These are phyloP conservation scores for Glareola pratincola DNA, from an alignment of 2,113 vertebrate species.

Conservation along the genomic window DNA sequence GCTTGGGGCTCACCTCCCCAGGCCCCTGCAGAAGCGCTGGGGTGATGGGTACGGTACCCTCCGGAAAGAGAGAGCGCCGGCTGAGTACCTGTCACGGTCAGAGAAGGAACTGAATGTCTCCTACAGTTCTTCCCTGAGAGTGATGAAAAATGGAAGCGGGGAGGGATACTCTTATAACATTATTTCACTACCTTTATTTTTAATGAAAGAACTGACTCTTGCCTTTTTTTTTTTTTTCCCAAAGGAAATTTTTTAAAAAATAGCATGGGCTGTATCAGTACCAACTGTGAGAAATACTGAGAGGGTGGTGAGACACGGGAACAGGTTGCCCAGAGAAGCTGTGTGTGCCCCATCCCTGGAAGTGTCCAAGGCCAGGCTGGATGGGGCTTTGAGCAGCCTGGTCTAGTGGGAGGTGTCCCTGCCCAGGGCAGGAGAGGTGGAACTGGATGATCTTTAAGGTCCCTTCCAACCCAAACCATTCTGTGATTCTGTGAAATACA, in stretches of 20 bases:
- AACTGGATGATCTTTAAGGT: too few species aligned
- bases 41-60: background rate
- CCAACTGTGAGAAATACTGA: background rate
- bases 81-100: background rate
- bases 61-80: background rate
- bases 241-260: background rate
- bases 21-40: fast-evolving
- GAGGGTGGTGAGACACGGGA: too few species aligned
- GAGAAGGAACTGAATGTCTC: background rate
- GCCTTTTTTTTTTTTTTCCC: background rate
- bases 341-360: too few species aligned
- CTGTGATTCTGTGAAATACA: background rate
- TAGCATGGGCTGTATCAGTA: background rate
- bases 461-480: too few species aligned
- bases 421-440: too few species aligned
- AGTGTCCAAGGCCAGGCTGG: too few species aligned
- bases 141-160: background rate
- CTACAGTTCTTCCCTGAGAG: background rate
- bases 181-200: background rate
- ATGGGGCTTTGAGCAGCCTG: too few species aligned
- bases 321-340: too few species aligned
- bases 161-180: background rate
- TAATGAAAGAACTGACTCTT: background rate
- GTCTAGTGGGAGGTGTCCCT: too few species aligned
- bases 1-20: background rate